Evolutionary conservation across 2,888 invertebrate species (phyloP), one percentile per base, ranked within the genome.

Genomic region (Cosmopolites sordidus): DNA sequence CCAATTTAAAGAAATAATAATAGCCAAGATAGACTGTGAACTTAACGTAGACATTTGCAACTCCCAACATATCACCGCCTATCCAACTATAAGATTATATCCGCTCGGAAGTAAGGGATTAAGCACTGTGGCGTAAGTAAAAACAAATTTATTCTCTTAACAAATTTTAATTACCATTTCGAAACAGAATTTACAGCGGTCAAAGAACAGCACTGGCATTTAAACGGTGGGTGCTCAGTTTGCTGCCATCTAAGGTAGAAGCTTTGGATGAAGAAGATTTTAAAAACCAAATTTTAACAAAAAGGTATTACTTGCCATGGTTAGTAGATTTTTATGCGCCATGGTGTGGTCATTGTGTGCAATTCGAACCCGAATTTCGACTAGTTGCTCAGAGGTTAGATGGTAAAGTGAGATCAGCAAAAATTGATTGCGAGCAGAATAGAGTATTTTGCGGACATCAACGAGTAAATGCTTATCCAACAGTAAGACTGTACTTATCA

Each of bases 1-100:
- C 5, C 16, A 15, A 14, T 40, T 40, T 5, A 37, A 15, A 18
- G 22, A 17, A n/a, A 8, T 22, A 9, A 14, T 14, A 62, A 75
- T 87, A 16, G 87, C 80, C 0, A 78, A 80, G 64, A 81, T 89
- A 0, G 82, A 89, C 69, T 89, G 88, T 71, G 80, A 80, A 53
- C 73, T 72, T 5, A 76, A 86, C 64, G 61, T 68, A 1, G 67
- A 73, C 3, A 65, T 87, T 12, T 88, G 88, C 66, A 65, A 68
- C 6, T 66, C 75, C 3, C 80, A 85, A 67, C 76, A 77, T 46
- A 75, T 88, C n/a, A 71, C 73, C 11, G 79, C 80, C 43, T 88
- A 87, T 71, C 88, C 88, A 1, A 82, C 82, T 2, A 80, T 88
- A 51, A 74, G 84, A 46, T 68, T 87, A 16, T 88, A 84, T 72